Evolutionary conservation across 2,888 invertebrate genomes (phyloP), one percentile per base, ranked within the genome.

Genomic region (Luperina testacea): DNA sequence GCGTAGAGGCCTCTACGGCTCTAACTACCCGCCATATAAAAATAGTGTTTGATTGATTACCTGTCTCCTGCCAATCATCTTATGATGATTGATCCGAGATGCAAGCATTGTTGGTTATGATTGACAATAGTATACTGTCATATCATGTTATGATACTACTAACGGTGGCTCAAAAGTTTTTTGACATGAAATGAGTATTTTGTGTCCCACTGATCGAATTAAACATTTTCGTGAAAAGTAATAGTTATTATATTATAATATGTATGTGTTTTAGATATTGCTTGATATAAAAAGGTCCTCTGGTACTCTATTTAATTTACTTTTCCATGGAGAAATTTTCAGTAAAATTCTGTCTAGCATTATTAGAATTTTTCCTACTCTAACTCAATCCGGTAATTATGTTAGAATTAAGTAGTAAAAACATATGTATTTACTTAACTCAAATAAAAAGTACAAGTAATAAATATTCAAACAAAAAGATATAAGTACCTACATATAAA

Each of bases 1-100:
- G 11, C 69, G 69, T 83, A 77, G 83, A 67, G 59, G 32, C 4
- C 48, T 81, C 80, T 83, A 83, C 78, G 78, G 7, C 0, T n/a
- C 8, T n/a, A 9, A 17, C 53, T 38, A 69, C 20, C 24, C 51
- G 48, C 11, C 15, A 8, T 57, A 42, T 59, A 42, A 63, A 53
- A 51, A 68, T 48, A 13, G 42, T 59, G 15, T 53, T 38, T 20
- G 63, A 84, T 32, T 7, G 32, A 27, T 13, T 11, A n/a, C 6
- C 38, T 63, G 78, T 51, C 68, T 32, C 32, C 20, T 59, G 48
- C 42, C 51, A 63, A 32, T 72, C 67, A 72, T n/a, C 1, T 8
- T 32, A 20, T 71, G 59, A 83, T 71, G 59, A 83, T 63, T 68
- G 72, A 81, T 78, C 27, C 7, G 24, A 68, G 48, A 38, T 13